phyloP scores from a whole-genome alignment of 2,113 vertebrate species.

The Pelecanoides urinatrix region DNA sequence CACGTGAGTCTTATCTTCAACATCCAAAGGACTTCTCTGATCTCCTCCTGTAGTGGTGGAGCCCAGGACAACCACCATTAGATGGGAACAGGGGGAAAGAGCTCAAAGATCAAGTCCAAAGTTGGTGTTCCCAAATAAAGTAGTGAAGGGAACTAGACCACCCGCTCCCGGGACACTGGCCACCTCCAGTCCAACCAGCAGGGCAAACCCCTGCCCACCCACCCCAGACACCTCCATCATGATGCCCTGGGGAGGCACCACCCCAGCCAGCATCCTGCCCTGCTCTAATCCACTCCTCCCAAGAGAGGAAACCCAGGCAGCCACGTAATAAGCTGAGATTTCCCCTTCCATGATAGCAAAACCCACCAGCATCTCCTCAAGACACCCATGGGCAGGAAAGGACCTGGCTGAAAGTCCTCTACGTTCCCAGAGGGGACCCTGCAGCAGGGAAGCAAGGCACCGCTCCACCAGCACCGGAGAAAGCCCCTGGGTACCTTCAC shows the following conservation, averaged over 20 bases:
- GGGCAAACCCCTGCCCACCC: background rate
- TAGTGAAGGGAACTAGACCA: background rate
- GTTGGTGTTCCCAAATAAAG: background rate
- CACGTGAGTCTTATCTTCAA: background rate
- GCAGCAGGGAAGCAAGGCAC: background rate
- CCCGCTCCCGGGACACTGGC: rapidly evolving
- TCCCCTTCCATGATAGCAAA: background rate
- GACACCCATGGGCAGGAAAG: rapidly evolving
- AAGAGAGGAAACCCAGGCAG: background rate
- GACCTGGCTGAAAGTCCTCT: background rate
- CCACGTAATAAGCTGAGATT: rapidly evolving
- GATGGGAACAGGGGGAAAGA: background rate
- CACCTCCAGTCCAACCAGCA: background rate
- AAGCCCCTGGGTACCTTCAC: background rate
- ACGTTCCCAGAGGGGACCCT: background rate
- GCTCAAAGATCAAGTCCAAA: background rate
- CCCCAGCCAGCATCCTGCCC: background rate
- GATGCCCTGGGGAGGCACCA: background rate
- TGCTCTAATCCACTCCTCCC: background rate
- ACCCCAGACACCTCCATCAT: background rate
- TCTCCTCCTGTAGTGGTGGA: background rate
- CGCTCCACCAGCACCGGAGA: rapidly evolving
- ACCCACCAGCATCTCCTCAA: background rate
- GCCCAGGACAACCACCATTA: background rate
- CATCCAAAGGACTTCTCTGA: background rate